These are phyloP conservation scores for Erinaceus europaeus DNA, from an alignment of 2,113 vertebrate genomes.

Conservation along the genomic window DNA sequence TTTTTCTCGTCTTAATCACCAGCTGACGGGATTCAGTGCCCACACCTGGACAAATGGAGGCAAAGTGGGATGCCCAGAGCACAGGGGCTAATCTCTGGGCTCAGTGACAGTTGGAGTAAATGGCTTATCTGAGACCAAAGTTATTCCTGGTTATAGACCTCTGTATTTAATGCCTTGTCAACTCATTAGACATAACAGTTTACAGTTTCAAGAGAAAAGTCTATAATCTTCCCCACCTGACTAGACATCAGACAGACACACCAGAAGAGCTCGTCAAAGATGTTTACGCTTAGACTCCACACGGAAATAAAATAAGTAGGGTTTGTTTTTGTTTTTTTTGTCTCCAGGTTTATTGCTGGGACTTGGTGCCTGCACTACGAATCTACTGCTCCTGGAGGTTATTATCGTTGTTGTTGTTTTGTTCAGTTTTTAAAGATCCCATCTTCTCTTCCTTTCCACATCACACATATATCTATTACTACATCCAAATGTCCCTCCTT, in stretches of 20 bases:
- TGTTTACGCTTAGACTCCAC: background rate
- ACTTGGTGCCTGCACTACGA: no score
- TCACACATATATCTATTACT: no score
- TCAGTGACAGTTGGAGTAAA: background rate
- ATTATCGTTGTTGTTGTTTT: no score
- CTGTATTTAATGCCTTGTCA: background rate
- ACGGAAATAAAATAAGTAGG: background rate
- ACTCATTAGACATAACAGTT: constrained; percentile 22
- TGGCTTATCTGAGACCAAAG: constrained; percentile 13
- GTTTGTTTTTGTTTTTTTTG: no score
- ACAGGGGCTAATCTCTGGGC: background rate
- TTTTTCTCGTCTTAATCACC: background rate
- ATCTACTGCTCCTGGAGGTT: no score
- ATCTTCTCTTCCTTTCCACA: no score
- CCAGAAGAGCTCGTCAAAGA: background rate
- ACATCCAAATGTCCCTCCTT: no score
- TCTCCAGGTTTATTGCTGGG: no score
- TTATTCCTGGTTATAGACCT: background rate
- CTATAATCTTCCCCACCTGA: background rate
- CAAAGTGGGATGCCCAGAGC: background rate
- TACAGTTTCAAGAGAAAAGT: background rate
- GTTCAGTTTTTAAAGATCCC: no score
- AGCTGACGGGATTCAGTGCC: background rate
- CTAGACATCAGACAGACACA: constrained; percentile 16
- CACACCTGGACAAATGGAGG: background rate